Conservation (phyloP, 2,888 invertebrate species). For the Argyresthia goedartella region DNA sequence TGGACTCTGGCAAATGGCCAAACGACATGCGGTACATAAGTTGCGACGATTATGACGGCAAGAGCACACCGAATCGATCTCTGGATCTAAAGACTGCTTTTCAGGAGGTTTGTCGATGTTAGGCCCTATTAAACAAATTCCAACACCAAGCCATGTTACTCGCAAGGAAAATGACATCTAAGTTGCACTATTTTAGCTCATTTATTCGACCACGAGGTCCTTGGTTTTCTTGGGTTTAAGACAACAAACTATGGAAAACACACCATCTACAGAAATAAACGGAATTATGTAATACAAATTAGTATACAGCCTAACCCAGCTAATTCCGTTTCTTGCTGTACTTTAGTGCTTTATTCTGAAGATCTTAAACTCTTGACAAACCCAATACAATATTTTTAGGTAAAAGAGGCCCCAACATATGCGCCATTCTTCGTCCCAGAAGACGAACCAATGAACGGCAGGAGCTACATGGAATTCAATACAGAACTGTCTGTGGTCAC, state of each 20-base stretch:
- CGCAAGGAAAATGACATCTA: no score
- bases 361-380: no score
- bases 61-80: conserved; percentile 79
- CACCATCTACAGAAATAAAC: no score
- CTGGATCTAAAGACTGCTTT: conserved; percentile 79
- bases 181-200: no score
- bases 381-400: conserved; percentile 29
- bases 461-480: conserved; percentile 81
- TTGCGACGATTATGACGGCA: conserved; percentile 84
- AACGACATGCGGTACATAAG: conserved; percentile 79
- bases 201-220: no score
- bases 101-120: conserved; percentile 65
- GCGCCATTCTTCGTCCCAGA: conserved; percentile 75
- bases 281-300: no score
- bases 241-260: no score
- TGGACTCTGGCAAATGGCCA: conserved; percentile 81
- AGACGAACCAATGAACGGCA: conserved; percentile 75
- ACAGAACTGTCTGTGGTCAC: conserved; percentile 79
- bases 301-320: no score
- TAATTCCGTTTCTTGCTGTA: no score
- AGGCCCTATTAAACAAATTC: background rate
- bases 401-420: conserved; percentile 77
- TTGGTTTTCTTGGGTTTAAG: no score
- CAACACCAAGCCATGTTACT: background rate
- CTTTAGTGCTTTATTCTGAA: no score